Percentiles rank a stretch among this genome's conserved stretches.
These are phyloP conservation scores for Spisula solida DNA, from an alignment of 2,888 invertebrate species.

Conservation along the genomic window DNA sequence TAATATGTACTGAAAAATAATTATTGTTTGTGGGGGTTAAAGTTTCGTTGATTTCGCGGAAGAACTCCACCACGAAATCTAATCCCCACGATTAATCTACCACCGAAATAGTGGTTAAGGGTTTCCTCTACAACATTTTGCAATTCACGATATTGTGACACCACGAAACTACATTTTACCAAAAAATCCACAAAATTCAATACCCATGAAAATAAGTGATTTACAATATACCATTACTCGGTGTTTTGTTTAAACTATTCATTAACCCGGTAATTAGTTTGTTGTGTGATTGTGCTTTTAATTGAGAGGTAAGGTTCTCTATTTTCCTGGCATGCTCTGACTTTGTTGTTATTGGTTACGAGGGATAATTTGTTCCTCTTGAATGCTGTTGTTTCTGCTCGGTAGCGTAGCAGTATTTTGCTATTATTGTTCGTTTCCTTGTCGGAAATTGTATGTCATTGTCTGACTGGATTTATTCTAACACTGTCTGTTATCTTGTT, in stretches of 20 bases:
- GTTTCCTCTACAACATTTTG: too few species aligned
- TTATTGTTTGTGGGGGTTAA: too few species aligned
- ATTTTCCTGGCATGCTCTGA: not conserved
- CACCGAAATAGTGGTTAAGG: too few species aligned
- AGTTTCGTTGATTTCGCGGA: too few species aligned
- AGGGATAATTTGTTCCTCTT: not conserved
- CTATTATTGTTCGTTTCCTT: slow-evolving; percentile 41
- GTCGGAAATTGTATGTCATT: slow-evolving; percentile 60
- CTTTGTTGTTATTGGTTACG: slow-evolving; percentile 1
- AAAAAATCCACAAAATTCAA: too few species aligned
- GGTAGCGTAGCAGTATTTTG: not conserved
- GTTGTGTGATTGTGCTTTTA: not conserved
- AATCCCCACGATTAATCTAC: too few species aligned
- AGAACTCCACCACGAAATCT: too few species aligned
- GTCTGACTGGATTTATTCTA: slow-evolving; percentile 58
- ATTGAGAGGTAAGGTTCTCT: not conserved
- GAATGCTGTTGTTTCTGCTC: not conserved
- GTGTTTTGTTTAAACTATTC: slow-evolving; percentile 8
- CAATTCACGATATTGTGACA: too few species aligned
- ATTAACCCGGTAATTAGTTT: not conserved
- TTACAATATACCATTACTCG: not conserved
- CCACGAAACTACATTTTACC: too few species aligned
- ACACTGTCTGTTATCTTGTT: slow-evolving; percentile 24
- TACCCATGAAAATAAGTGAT: too few species aligned
- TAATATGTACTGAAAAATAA: not conserved